A percentile compares a stretch with the other conserved stretches of the same genome.
These are phyloP conservation scores for Drusus annulatus DNA, from an alignment of 1,140 invertebrate species.

Conservation along the genomic window DNA sequence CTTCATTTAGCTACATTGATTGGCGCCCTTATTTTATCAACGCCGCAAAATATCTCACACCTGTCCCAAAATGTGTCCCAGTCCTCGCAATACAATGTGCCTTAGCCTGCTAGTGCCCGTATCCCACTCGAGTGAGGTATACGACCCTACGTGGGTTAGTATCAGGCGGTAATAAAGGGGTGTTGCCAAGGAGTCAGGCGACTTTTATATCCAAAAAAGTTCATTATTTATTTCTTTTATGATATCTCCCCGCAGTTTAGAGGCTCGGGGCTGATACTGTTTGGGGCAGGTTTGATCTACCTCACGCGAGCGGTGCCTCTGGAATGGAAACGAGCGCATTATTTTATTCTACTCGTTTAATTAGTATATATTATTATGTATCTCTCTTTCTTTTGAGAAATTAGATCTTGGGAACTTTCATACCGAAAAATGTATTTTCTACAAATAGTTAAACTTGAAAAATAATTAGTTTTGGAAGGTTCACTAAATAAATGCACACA, in stretches of 20 bases:
- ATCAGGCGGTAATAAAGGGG: conserved; percentile 54
- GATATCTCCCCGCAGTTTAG: conserved; percentile 42
- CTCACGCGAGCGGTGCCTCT: conserved; percentile 10
- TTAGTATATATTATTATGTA: no score
- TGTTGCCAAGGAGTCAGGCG: conserved; percentile 57
- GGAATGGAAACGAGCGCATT: conserved; percentile 15
- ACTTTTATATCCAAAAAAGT: conserved; percentile 57
- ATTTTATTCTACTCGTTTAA: neutral
- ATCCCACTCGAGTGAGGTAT: neutral
- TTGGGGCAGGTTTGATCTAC: conserved; percentile 27
- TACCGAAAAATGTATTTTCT: neutral
- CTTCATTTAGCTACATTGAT: no score
- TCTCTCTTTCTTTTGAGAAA: neutral
- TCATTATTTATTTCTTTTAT: conserved; percentile 60
- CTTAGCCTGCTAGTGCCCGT: no score
- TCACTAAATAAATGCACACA: no score
- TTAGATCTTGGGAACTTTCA: neutral
- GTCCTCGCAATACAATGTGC: neutral
- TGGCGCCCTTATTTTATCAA: neutral
- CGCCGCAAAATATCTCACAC: neutral
- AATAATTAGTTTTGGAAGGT: no score
- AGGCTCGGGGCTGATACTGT: conserved; percentile 37
- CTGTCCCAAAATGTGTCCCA: neutral
- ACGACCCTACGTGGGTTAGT: conserved; percentile 24
- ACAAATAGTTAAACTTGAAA: no score